phyloP scores from a whole-genome alignment of 2,888 invertebrate genomes.

The Mythimna lalbum region DNA sequence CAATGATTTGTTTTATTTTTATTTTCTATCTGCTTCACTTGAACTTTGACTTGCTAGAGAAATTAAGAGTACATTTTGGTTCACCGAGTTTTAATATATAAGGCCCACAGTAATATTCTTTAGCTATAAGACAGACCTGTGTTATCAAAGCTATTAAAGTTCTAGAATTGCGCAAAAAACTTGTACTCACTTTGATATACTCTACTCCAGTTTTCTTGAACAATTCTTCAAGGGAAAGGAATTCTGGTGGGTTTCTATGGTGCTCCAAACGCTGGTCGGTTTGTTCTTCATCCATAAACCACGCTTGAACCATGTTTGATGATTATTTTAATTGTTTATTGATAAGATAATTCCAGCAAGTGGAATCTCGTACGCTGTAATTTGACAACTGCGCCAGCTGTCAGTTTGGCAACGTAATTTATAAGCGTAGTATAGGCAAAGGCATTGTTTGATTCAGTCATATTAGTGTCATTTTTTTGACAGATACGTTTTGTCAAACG shows the following conservation, averaged over 20 bases:
- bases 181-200: conserved; percentile 94
- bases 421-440: no score
- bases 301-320: conserved; percentile 95
- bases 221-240: conserved; percentile 92
- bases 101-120: no score
- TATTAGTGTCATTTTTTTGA: no score
- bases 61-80: no score
- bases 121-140: no score
- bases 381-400: conserved; percentile 1
- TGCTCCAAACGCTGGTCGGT: conserved; percentile 96
- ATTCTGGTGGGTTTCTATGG: conserved; percentile 94
- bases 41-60: no score
- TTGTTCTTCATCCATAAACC: conserved; percentile 94
- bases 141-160: conserved; percentile 4
- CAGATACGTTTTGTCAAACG: no score
- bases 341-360: not conserved
- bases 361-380: not conserved
- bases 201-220: conserved; percentile 95
- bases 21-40: no score
- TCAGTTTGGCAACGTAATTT: no score
- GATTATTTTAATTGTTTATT: conserved; percentile 17
- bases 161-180: conserved; percentile 20
- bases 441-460: no score
- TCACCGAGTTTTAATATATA: no score
- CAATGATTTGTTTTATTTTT: no score